Evolutionary conservation across 1,140 invertebrate genomes (phyloP), one percentile per base, ranked within the genome.

Genomic region (Trichonephila clavata): DNA sequence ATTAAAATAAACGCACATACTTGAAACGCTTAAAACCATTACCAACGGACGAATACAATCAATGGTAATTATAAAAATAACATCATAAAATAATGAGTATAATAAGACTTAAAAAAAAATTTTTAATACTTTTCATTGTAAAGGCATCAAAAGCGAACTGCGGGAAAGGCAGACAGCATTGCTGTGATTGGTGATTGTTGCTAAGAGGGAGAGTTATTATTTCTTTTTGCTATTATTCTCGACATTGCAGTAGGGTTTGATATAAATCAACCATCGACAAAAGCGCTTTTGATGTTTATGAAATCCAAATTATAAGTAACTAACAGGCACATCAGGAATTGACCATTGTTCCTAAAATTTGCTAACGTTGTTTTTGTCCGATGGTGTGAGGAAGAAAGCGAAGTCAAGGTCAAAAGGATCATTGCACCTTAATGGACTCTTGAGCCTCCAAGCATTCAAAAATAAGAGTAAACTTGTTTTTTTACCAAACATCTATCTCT

Each of bases 401-500:
- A 60, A 32, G 65, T 59, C 65, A 89, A 89, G 87, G 87, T 89
- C 65, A 89, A 50, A 27, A 68, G 61, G 87, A 89, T 50, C 87
- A 65, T 89, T 89, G 87, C 68, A 65, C 87, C 81, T 61, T 89
- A 57, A 89, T 89, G 43, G 63, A 57, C 68, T 89, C 50, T 61
- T 59, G 87, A 71, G 65, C 14, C 84, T 86, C 39, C n/a, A 63
- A 86, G 24, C 59, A 86, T 86, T 86, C 21, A 89, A 89, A 89
- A 89, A 50, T 89, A 77, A 89, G 50, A 77, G n/a, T 77, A 77
- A 86, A 86, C 50, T 86, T 60, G 84, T 86, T 59, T 86, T 86
- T 83, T 77, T 77, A 39, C 27, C 24, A 39, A 77, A 77, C 68
- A 77, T 77, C 27, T 77, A 39, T 77, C 68, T 84, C 81, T 84